These are phyloP conservation scores for Branchipolynoe longqiensis DNA, from an alignment of 2,888 invertebrate genomes.

Conservation along the genomic window DNA sequence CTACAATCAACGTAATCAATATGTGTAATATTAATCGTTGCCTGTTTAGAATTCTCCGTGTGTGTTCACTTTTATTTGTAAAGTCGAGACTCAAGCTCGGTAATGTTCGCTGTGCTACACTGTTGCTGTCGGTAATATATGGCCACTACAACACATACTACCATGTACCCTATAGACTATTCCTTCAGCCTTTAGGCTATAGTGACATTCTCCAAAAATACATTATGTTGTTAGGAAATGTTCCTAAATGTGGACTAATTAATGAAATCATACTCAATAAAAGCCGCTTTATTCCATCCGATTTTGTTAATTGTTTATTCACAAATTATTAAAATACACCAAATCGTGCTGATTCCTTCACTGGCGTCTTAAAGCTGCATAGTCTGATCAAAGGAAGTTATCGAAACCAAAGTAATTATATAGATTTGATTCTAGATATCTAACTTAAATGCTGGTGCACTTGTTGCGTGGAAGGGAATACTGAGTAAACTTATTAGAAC, in stretches of 20 bases:
- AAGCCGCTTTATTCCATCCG: slow-evolving; percentile 29
- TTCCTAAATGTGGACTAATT: background rate
- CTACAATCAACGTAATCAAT: background rate
- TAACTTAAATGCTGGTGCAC: no score
- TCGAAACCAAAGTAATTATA: no score
- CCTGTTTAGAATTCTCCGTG: background rate
- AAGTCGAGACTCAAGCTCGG: slow-evolving; percentile 22
- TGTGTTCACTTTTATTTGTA: background rate
- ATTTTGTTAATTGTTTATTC: no score
- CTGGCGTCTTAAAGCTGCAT: no score
- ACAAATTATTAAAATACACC: no score
- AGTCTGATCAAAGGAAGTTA: no score
- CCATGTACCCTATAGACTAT: slow-evolving; percentile 77
- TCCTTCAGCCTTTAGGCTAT: slow-evolving; percentile 29
- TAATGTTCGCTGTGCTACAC: slow-evolving; percentile 67
- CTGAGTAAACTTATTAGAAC: no score
- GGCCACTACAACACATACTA: slow-evolving; percentile 76
- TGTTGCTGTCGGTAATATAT: slow-evolving; percentile 70
- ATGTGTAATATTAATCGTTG: no score
- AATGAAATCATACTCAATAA: slow-evolving; percentile 4
- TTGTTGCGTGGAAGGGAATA: no score
- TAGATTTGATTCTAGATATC: no score
- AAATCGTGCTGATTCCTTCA: no score
- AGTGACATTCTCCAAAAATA: background rate
- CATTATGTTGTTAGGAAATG: background rate